Evolutionary conservation across 2,888 invertebrate species (phyloP), one percentile per base, ranked within the genome.

Genomic region (Andrena trimmerana): DNA sequence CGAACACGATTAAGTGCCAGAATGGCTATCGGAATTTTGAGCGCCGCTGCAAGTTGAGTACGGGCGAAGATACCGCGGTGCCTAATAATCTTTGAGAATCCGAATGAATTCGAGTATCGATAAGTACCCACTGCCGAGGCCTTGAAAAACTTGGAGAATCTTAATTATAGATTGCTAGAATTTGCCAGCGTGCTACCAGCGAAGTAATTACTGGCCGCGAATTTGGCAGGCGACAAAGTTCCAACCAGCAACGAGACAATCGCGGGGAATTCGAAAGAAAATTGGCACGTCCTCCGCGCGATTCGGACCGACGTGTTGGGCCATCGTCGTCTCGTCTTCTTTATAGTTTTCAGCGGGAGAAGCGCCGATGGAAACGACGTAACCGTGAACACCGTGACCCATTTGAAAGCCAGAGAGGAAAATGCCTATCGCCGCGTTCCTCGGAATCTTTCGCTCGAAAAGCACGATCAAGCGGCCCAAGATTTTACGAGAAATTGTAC

Each of bases 401-500:
- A 73, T 86, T 76, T 76, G 42, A 42, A 52, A 73, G n/a, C 31
- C 27, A 78, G 62, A 52, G 27, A 31, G 81, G 85, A 82, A 88
- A 83, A 88, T 81, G 33, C 50, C 83, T 80, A 86, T 81, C 80
- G 48, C 80, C 74, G 42, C 27, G 74, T 79, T 71, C 76, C 42
- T 33, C 63, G 73, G 84, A 83, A 80, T 75, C 84, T 81, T 81
- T 80, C 71, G 69, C 75, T 82, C 36, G 78, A 65, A 72, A 59
- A 67, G 59, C 57, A 71, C 33, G 33, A 60, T 57, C 54, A 42
- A 1, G 16, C 42, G 42, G 67, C 20, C 57, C 63, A 74, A 72
- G 79, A 80, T 85, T 88, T 86, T 89, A 88, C 78, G 72, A 89
- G 86, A 89, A 89, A 88, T 83, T 88, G 82, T 89, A 89, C 88